phyloP scores from a whole-genome alignment of 2,113 vertebrate genomes.

The zebrafish (Danio rerio) region GRCz12tu NC_133180.1:21946001-21946500 shows the following conservation, averaged over 20 bases:
- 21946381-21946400: neutral
- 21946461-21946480: neutral
- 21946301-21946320: neutral
- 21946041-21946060: slow-evolving; percentile 8
- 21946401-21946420: neutral
- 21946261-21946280: too few species aligned
- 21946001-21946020: slow-evolving; percentile 43
- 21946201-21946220: too few species aligned
- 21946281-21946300: neutral
- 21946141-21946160: neutral
- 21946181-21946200: too few species aligned
- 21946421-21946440: neutral
- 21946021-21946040: slow-evolving; percentile 42
- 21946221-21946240: too few species aligned
- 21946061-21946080: slow-evolving; percentile 3
- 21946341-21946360: neutral
- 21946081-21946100: neutral
- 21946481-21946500: neutral
- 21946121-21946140: neutral
- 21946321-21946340: neutral
- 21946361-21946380: neutral
- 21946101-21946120: neutral
- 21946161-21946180: too few species aligned
- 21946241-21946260: neutral
- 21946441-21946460: neutral